Conservation (phyloP, 2,797 vertebrate genomes). For the Clarias pachynema region DNA sequence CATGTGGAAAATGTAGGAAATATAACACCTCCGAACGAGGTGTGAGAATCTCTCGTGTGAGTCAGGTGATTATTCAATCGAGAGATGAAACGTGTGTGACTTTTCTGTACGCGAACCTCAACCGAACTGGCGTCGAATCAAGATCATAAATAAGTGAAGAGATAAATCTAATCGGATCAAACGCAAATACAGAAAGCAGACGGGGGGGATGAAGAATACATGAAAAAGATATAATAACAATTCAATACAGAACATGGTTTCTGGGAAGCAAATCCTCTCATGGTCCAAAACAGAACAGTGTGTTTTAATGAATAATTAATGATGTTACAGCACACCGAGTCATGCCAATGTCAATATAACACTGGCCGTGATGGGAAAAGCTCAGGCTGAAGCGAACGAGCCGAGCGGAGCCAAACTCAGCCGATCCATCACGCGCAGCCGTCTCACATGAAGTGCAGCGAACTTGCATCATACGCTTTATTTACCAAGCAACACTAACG, state of each 20-base stretch:
- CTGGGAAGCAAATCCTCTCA: constrained; percentile 15
- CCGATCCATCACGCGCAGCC: constrained; percentile 14
- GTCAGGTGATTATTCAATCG: background rate
- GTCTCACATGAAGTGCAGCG: constrained; percentile 17
- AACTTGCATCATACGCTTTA: constrained; percentile 12
- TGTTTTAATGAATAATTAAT: constrained; percentile 50
- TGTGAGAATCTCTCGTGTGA: background rate
- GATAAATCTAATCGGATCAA: background rate
- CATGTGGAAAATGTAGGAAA: background rate
- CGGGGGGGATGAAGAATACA: background rate
- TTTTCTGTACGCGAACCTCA: background rate
- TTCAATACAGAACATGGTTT: constrained; percentile 26
- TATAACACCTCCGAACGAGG: background rate
- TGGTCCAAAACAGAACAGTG: constrained; percentile 43
- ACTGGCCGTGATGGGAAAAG: constrained; percentile 37
- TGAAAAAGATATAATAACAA: background rate
- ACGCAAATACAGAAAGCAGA: background rate
- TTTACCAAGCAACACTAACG: constrained; percentile 9
- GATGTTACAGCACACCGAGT: constrained; percentile 38
- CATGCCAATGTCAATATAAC: constrained; percentile 56
- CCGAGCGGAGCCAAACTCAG: constrained; percentile 20
- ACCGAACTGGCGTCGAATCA: background rate
- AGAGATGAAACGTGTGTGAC: background rate
- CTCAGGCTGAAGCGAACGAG: constrained; percentile 27
- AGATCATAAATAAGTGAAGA: too few relatives aligned